Conservation (phyloP, 2,797 vertebrate genomes). For the Argyrosomus regius region DNA sequence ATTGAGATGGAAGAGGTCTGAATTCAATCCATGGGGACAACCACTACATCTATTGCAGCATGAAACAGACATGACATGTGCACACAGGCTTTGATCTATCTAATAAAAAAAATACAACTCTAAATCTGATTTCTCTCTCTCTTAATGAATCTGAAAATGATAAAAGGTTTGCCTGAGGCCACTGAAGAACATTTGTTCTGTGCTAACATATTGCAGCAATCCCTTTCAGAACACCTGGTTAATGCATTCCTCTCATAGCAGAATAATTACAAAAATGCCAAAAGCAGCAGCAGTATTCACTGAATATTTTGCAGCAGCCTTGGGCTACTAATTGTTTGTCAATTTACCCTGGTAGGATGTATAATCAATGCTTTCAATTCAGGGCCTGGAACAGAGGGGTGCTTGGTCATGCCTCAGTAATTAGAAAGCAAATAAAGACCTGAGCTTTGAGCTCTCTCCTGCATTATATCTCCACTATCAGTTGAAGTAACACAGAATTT, state of each 20-base stretch:
- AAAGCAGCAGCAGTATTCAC: slow-evolving; percentile 29
- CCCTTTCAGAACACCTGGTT: slow-evolving; percentile 24
- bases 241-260: slow-evolving; percentile 25
- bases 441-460: slow-evolving; percentile 16
- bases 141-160: slow-evolving; percentile 19
- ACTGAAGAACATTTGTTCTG: slow-evolving; percentile 10
- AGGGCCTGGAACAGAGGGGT: slow-evolving; percentile 24
- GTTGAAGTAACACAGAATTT: slow-evolving; percentile 6
- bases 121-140: neutral
- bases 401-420: slow-evolving; percentile 61
- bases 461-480: slow-evolving; percentile 25
- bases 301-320: slow-evolving; percentile 50
- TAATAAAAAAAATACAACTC: neutral
- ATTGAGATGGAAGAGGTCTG: neutral
- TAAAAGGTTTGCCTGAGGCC: slow-evolving; percentile 1
- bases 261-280: slow-evolving; percentile 43
- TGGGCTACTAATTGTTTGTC: slow-evolving; percentile 56
- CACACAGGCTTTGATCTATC: neutral
- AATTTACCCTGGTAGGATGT: slow-evolving; percentile 44
- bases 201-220: slow-evolving; percentile 23
- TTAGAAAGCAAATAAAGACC: slow-evolving; percentile 62
- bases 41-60: neutral
- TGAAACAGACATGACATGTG: neutral
- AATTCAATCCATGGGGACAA: neutral
- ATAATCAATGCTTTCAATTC: slow-evolving; percentile 70